phyloP scores from a whole-genome alignment of 2,888 invertebrate species.

The Arenicola marina region DNA sequence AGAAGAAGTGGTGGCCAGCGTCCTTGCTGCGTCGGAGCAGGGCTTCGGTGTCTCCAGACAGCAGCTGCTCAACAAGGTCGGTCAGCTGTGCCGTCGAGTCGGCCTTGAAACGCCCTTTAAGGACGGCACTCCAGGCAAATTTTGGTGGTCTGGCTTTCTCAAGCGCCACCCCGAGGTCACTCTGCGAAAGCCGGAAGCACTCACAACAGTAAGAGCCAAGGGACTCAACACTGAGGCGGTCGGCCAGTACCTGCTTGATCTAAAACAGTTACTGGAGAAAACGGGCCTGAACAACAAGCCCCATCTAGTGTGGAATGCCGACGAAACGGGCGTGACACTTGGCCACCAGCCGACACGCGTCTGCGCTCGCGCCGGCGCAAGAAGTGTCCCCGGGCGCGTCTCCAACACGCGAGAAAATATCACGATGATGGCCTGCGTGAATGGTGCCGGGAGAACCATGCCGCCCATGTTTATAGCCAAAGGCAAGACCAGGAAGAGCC shows the following conservation, averaged over 20 bases:
- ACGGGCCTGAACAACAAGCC: neutral
- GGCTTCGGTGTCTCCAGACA: neutral
- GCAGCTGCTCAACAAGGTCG: neutral
- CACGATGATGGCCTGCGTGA: neutral
- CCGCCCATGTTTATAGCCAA: neutral
- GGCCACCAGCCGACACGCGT: neutral
- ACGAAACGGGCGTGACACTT: neutral
- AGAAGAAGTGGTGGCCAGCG: neutral
- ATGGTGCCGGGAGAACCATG: conserved; percentile 1
- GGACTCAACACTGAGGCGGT: neutral
- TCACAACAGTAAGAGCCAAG: neutral
- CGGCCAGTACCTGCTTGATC: neutral
- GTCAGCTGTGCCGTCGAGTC: neutral
- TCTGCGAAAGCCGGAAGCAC: neutral
- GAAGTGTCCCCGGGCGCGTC: conserved; percentile 1
- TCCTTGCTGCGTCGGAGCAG: neutral
- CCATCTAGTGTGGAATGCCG: neutral
- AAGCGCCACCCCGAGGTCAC: neutral
- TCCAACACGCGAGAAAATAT: neutral
- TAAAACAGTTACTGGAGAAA: neutral
- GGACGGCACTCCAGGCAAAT: neutral
- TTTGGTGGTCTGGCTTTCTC: conserved; percentile 4
- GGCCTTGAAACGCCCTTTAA: conserved; percentile 4
- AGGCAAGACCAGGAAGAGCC: too few relatives aligned
- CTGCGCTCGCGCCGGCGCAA: neutral